A percentile compares a stretch with the other conserved stretches of the same genome.
phyloP scores from a whole-genome alignment of 2,797 vertebrate species.

The Microcaecilia unicolor region DNA sequence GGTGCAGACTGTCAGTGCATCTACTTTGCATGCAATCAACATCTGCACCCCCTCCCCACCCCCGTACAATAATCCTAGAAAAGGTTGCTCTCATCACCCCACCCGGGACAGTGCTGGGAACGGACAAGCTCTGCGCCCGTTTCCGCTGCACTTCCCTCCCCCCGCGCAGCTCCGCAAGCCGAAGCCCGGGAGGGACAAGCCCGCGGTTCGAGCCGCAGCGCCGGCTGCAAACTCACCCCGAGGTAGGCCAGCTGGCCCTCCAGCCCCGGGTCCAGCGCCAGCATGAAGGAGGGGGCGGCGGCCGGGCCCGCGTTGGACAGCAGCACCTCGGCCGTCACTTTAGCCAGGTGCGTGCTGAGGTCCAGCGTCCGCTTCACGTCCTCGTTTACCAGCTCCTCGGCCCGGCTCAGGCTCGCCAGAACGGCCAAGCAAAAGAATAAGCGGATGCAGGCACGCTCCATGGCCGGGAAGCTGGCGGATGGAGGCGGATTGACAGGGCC shows the following conservation, averaged over 20 bases:
- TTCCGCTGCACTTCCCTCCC: too few species aligned
- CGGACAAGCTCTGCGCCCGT: not conserved
- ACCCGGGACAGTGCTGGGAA: too few species aligned
- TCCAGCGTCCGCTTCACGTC: slow-evolving; percentile 87
- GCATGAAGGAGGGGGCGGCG: slow-evolving; percentile 58
- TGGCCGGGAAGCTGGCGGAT: slow-evolving; percentile 25
- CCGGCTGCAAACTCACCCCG: slow-evolving; percentile 69
- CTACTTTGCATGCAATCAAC: too few species aligned
- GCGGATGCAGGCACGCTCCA: slow-evolving; percentile 38
- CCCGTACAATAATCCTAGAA: too few species aligned
- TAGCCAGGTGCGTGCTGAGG: slow-evolving; percentile 84
- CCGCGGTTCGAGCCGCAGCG: not conserved
- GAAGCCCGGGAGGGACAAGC: accelerated
- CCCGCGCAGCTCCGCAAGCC: not conserved
- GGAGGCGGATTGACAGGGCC: slow-evolving; percentile 1
- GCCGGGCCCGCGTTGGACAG: slow-evolving; percentile 67
- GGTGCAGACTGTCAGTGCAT: not conserved
- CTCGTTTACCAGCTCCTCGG: slow-evolving; percentile 64
- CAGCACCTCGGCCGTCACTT: slow-evolving; percentile 76
- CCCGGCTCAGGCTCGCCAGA: slow-evolving; percentile 17
- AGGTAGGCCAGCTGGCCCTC: slow-evolving; percentile 76
- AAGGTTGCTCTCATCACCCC: too few species aligned
- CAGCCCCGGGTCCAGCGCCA: slow-evolving; percentile 78
- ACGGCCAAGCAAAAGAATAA: slow-evolving; percentile 34
- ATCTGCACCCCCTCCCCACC: not conserved